phyloP scores from a whole-genome alignment of 1,140 invertebrate species.

The Paramacrobiotus metropolitanus region DNA sequence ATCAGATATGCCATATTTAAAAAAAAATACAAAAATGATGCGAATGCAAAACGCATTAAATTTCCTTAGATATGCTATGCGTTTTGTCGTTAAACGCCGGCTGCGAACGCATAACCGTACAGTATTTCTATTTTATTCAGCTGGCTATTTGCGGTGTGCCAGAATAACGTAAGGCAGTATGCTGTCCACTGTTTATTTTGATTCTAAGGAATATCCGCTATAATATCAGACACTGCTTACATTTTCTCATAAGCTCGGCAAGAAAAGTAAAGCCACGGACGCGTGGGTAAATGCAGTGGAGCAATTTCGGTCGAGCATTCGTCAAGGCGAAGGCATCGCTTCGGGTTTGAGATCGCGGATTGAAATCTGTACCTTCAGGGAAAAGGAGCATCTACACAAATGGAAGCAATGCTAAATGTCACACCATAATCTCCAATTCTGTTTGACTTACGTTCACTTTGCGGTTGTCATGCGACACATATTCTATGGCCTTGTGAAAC shows the following conservation, averaged over 20 bases:
- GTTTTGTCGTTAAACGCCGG: no score
- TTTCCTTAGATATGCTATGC: no score
- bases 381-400: slow-evolving; percentile 40
- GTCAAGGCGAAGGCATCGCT: slow-evolving; percentile 47
- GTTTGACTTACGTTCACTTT: not conserved
- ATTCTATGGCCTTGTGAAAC: not conserved
- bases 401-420: slow-evolving; percentile 5
- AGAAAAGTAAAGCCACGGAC: slow-evolving; percentile 58
- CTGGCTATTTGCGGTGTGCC: no score
- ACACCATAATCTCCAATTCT: not conserved
- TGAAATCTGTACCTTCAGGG: slow-evolving; percentile 67
- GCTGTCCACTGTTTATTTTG: no score
- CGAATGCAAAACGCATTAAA: no score
- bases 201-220: no score
- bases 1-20: no score
- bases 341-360: slow-evolving; percentile 37
- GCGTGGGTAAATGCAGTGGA: slow-evolving; percentile 54
- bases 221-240: no score
- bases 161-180: no score
- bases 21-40: no score
- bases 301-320: slow-evolving; percentile 38
- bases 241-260: slow-evolving; percentile 35
- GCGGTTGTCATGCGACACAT: not conserved
- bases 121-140: no score
- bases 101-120: no score